Conservation (phyloP, 2,113 vertebrate species). For the Paradisaea rubra region DNA sequence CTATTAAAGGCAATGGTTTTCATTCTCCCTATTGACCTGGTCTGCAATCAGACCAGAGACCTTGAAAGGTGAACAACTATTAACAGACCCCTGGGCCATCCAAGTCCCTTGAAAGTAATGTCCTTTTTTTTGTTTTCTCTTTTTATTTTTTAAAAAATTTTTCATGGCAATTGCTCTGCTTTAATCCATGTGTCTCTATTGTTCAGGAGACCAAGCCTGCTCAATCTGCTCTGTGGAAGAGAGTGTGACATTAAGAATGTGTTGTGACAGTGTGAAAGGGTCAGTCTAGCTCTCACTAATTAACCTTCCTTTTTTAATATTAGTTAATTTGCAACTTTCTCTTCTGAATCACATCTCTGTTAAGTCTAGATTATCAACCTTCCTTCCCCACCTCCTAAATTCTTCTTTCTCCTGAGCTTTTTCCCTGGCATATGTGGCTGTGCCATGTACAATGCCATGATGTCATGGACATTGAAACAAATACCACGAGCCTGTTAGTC, state of each 20-base stretch:
- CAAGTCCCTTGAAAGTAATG: background rate
- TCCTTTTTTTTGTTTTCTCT: background rate
- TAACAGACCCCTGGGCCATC: background rate
- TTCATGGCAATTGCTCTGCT: background rate
- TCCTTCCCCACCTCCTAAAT: background rate
- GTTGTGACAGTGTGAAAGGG: background rate
- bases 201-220: background rate
- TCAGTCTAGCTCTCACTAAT: background rate
- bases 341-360: background rate
- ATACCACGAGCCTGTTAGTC: background rate
- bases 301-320: background rate
- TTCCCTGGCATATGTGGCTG: background rate
- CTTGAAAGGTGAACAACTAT: background rate
- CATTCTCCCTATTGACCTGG: conserved; percentile 29
- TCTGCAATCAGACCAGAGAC: conserved; percentile 11
- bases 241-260: background rate
- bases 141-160: background rate
- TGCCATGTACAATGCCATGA: background rate
- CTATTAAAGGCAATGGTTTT: conserved; percentile 21
- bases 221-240: background rate
- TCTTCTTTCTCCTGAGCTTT: background rate
- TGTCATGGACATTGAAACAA: background rate
- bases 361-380: background rate
- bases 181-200: background rate
- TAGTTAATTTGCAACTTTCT: background rate